phyloP scores from a whole-genome alignment of 2,888 invertebrate genomes.

The Cantharis flavilabris region DNA sequence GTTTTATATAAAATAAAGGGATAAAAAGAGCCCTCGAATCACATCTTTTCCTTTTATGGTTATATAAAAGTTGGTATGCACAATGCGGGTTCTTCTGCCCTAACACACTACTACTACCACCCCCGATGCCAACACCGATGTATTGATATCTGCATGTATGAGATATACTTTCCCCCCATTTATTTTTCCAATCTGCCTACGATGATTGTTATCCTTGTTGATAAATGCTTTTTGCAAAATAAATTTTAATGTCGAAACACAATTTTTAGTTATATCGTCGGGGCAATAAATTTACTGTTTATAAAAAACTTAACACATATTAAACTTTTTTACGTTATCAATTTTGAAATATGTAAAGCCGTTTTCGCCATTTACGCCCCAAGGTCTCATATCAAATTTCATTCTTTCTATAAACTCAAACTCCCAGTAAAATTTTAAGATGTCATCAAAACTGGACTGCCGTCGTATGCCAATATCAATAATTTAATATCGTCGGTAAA shows the following conservation, averaged over 20 bases:
- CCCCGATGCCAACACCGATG: constrained; percentile 24
- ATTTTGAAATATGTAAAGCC: background rate
- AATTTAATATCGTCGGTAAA: background rate
- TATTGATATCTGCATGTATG: constrained; percentile 23
- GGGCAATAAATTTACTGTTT: background rate
- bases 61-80: constrained; percentile 14
- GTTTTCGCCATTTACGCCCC: background rate
- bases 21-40: constrained; percentile 26
- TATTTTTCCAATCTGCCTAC: background rate
- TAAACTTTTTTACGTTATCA: background rate
- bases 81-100: constrained; percentile 19
- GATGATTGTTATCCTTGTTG: background rate
- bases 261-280: background rate
- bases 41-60: constrained; percentile 11
- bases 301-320: background rate
- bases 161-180: constrained; percentile 5
- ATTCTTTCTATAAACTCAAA: background rate
- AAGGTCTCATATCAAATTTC: background rate
- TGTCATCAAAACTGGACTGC: background rate
- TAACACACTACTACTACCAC: constrained; percentile 8
- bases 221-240: constrained; percentile 1
- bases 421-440: background rate
- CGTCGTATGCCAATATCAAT: background rate
- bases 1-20: constrained; percentile 29
- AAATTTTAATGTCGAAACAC: background rate